Evolutionary conservation across 2,888 invertebrate genomes (phyloP), one percentile per base, ranked within the genome.

Genomic region (Rambutsinella grinnellia): DNA sequence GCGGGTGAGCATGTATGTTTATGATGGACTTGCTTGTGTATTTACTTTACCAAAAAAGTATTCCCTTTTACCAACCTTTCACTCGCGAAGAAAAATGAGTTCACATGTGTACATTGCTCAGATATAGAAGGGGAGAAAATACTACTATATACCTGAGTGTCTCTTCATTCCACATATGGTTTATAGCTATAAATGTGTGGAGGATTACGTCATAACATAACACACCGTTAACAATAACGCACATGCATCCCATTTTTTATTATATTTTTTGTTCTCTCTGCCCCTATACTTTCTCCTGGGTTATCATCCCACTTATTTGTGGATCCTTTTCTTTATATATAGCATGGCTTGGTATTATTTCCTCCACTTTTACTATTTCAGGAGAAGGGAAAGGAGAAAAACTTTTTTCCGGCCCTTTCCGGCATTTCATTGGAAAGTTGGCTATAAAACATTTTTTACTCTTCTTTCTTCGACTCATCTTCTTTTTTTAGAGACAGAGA

Each of bases 401-500:
- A 68, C 56, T 57, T 57, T 57, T 68, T 58, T 68, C 54, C 67
- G 56, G 67, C 26, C 61, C 56, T 67, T 67, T 62, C 74, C 61
- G 67, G 67, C 67, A 74, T 67, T 67, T 74, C 74, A 74, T 74
- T 74, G 74, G 74, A 53, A 74, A 61, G 47, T 56, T 76, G 65
- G 57, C 58, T 53, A 76, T 70, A 65, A 69, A 69, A 65, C 36
- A 53, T 76, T 66, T 76, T 69, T 53, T 65, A 24, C 23, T 67
- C 46, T 57, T 23, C 56, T 49, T 44, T 57, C 51, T 57, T 36
- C 10, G 26, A 15, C 26, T 36, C 66, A 49, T 60, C 46, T 51
- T 44, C 54, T 65, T 28, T 47, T 47, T 24, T 8, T 44, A 21
- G 57, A 26, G 19, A 24, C 49, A 28, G 46, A 19, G 44, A 36